Base-by-base conservation (phyloP, 92 coral and sea anemone genomes). In the Heteractis magnifica region DNA sequence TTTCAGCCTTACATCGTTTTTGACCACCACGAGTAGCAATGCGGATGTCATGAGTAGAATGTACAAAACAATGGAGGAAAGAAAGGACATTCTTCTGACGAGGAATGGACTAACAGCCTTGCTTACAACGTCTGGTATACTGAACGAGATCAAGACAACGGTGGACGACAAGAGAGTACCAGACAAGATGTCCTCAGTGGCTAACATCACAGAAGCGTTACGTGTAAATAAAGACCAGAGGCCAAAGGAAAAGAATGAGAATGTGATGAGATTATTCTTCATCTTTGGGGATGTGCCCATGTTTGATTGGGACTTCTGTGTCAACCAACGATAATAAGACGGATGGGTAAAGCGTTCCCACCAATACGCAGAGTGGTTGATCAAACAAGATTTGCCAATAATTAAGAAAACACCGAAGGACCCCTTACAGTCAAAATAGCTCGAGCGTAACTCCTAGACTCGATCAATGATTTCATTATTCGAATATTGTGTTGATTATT, bases 141-240 rank as follows among this genome's bases (percentile, higher is more conserved):
- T 49, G 18, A 8, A 48, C 18, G 51, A 16, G 11, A 75, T 48
- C 4, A 75, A 6, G 5, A 75, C 56, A 12, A 49, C 49, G 5
- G 79, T 48, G 12, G 79, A 75, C 21, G 55, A n/a, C 16, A 75
- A 49, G 18, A 75, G 10, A 55, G 5, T 34, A 34, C 44, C 44
- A 34, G 44, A 34, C 44, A 34, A 34, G 3, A 34, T 34, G 44
- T 34, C 44, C 79, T 49, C 20, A 50, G 58, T 75, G 9, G 79
- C 79, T 6, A 75, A 14, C 18, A 20, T 16, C 59, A 51, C 48
- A 13, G 60, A 75, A 19, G 60, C 9, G 12, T 52, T 70, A 48
- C 76, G 56, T 80, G 52, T 8, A 71, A 80, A 80, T 58, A 23
- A 80, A 14, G 12, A 19, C 83, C 83, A 58, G 6, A 75, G 49